These are phyloP conservation scores for Pandion haliaetus DNA, from an alignment of 2,113 vertebrate species.

Conservation along the genomic window DNA sequence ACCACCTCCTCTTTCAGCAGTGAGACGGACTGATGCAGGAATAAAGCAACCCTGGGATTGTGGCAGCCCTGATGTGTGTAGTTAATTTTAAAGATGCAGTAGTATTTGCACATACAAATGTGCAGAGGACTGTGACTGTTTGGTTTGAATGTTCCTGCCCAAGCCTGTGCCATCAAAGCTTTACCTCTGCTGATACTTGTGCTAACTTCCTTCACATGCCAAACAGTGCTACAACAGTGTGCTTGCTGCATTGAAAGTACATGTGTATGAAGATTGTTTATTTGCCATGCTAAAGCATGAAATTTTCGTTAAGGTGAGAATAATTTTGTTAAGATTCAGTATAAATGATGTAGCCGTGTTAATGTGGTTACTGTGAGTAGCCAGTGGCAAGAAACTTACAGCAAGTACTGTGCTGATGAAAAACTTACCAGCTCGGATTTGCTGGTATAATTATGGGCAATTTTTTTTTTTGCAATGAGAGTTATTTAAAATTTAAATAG, in stretches of 20 bases:
- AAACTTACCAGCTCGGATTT: not conserved
- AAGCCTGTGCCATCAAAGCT: not conserved
- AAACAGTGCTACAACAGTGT: not conserved
- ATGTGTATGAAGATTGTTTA: not conserved
- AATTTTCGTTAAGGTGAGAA: not conserved
- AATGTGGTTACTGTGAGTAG: not conserved
- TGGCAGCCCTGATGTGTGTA: not conserved
- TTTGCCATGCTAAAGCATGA: not conserved
- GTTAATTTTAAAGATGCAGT: not conserved
- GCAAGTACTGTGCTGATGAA: not conserved
- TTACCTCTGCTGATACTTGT: not conserved
- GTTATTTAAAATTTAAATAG: constrained; percentile 28
- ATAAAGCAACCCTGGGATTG: not conserved
- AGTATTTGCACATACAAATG: not conserved
- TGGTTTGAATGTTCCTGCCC: not conserved
- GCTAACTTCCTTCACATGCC: not conserved
- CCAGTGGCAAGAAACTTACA: not conserved
- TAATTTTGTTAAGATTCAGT: not conserved
- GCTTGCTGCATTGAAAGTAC: not conserved
- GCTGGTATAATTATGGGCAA: not conserved
- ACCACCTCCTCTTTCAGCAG: not conserved
- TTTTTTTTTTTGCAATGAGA: constrained; percentile 5
- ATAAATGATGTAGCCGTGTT: not conserved
- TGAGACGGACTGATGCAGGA: not conserved
- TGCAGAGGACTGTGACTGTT: not conserved